Evolutionary conservation across 2,888 invertebrate species (phyloP).

Genomic region (Ophioninae sp.): DNA sequence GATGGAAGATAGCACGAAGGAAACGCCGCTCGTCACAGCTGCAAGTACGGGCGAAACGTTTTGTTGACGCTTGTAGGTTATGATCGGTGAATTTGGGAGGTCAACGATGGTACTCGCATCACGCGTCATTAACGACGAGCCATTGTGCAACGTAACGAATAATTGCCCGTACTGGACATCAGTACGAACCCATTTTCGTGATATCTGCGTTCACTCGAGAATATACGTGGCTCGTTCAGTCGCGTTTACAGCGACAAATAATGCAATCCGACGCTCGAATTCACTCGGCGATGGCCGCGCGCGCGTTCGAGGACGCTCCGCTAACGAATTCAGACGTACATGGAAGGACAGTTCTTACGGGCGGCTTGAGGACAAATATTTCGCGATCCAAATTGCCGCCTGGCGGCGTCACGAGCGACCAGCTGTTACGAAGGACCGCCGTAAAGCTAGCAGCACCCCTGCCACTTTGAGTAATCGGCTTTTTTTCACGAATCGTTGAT

Average conservation of each 20-base stretch:
- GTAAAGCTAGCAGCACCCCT: too few relatives aligned
- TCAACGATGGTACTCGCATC: background rate
- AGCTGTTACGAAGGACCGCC: too few relatives aligned
- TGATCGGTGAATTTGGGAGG: conserved; percentile 21
- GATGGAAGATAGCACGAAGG: conserved; percentile 90
- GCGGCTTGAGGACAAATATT: too few relatives aligned
- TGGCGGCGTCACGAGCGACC: too few relatives aligned
- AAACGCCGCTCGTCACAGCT: conserved; percentile 89
- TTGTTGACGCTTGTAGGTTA: conserved; percentile 56
- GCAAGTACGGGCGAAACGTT: conserved; percentile 74
- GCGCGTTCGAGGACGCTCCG: too few relatives aligned
- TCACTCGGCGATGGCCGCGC: background rate
- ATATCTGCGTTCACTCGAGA: background rate
- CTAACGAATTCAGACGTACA: too few relatives aligned
- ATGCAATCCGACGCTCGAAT: too few relatives aligned
- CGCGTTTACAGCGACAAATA: background rate
- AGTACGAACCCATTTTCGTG: conserved; percentile 40
- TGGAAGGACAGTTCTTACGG: too few relatives aligned
- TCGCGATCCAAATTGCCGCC: too few relatives aligned
- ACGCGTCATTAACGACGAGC: conserved; percentile 2
- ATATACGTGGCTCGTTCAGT: background rate
- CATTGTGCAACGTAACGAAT: background rate
- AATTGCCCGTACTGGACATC: background rate
- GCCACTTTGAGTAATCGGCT: too few relatives aligned
- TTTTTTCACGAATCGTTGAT: too few relatives aligned